Evolutionary conservation across 1,140 invertebrate genomes (phyloP), one percentile per base, ranked within the genome.

Genomic region (Pectinophora gossypiella): DNA sequence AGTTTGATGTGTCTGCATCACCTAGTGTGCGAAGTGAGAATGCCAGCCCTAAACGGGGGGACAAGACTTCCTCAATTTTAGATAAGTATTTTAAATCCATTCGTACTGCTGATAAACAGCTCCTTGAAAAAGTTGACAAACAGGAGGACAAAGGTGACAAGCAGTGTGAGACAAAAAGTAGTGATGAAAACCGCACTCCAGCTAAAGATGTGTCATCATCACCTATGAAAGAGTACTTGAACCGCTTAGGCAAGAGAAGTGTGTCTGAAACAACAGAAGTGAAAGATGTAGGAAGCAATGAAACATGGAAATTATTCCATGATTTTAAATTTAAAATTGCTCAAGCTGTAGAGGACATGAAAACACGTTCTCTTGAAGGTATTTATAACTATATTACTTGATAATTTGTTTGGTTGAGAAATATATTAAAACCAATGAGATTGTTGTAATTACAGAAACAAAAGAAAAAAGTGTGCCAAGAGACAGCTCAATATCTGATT

Each of bases 61-160:
- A 89, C 13, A 88, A 83, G 61, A 66, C 75, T 27, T 62, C 70
- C 20, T 87, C 86, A 1, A 86, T 89, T 23, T 63, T 89, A 66
- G 84, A 88, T 32, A 89, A 89, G 66, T 89, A 89, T 57, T 89
- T 89, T 35, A 89, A 89, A 61, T 82, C 85, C 36, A 86, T 88
- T 36, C 66, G 85, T 19, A 52, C 61, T 35, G 86, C 36, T 13
- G 36, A 40, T 15, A 40, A 40, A 15, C 9, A 12, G 9, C 9
- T 32, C 9, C 9, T 9, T 1, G 27, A 32, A 32, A 40, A 15
- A 15, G n/a, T n/a, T n/a, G 38, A 89, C 22, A 89, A 88, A 64
- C 46, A 54, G 9, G 21, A 46, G 20, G 85, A 88, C 22, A 86
- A 87, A 66, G 19, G 51, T 40, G 79, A 85, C 21, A 84, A 89